Base-by-base conservation (phyloP, 2,113 vertebrate species). In the Oncorhynchus nerka region DNA sequence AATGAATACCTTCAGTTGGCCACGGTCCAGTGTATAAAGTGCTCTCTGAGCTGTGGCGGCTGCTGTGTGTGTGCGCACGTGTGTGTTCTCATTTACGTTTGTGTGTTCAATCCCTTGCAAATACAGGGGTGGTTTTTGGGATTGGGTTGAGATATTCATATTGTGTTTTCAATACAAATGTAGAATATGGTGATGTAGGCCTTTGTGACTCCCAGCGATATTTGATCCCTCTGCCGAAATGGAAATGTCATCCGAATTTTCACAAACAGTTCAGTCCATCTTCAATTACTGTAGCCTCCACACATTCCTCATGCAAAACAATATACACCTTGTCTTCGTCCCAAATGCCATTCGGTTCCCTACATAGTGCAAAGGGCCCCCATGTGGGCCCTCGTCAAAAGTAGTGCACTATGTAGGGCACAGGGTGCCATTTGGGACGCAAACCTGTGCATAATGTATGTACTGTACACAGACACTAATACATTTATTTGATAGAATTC, bases 191-290 rank as follows among this genome's bases (percentile, higher is more conserved):
- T 66, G 62, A 62, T 22, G 34, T 59, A 49, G 59, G 48, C 64
- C 73, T 83, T 39, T 9, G 39, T 39, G 39, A 39, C 39, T 39
- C 39, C 39, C 72, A 76, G 5, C 74, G 48, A 75, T 76, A 80
- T 76, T 83, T 79, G 75, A 86, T 78, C 68, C 72, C 48, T 13
- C 67, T 75, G 28, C 51, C 73, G 59, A 75, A 68, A 75, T 75
- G 64, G 59, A 85, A 82, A 83, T 80, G 73, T 34, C 73, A 84
- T 78, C 70, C 83, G 84, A 80, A 79, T 84, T 75, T n/a, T 49
- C 26, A 32, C 67, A 68, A 9, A 68, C 32, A 45, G 30, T 39
- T 34, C 48, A 64, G 57, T 81, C 84, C n/a, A 62, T 79, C 82
- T 74, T 70, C 84, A 82, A 84, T 81, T 76, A 79, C 78, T 34